Evolutionary conservation across 2,888 invertebrate genomes (phyloP).

Genomic region (Agapetus fuscipes): DNA sequence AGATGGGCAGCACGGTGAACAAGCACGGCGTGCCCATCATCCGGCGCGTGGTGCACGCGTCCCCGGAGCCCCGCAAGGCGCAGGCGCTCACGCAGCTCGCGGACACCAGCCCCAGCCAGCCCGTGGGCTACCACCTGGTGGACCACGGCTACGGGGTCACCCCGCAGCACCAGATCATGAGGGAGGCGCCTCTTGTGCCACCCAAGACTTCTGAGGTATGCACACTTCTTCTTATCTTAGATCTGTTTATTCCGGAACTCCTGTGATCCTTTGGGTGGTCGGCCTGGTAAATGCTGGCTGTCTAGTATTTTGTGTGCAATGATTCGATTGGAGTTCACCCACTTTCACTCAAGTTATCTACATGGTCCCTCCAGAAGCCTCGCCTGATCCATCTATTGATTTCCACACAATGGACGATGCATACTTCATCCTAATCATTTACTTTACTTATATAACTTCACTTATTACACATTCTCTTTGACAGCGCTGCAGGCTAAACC

Average conservation of each 20-base stretch:
- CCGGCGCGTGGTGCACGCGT: conserved; percentile 13
- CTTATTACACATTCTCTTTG: no score
- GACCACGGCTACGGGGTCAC: conserved; percentile 84
- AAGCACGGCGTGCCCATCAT: conserved; percentile 14
- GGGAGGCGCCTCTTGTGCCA: conserved; percentile 44
- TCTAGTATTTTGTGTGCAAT: no score
- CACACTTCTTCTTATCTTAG: conserved; percentile 12
- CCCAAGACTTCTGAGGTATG: conserved; percentile 47
- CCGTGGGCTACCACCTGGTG: conserved; percentile 64
- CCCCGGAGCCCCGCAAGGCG: conserved; percentile 18
- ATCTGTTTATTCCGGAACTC: neutral
- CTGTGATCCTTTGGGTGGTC: neutral
- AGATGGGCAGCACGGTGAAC: conserved; percentile 40
- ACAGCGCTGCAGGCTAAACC: no score
- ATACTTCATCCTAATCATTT: no score
- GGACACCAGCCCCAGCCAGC: conserved; percentile 40
- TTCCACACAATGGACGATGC: no score
- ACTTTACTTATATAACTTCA: no score
- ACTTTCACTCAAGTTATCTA: no score
- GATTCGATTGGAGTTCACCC: neutral
- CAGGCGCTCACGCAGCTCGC: conserved; percentile 37
- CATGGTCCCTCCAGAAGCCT: neutral
- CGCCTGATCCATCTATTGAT: no score
- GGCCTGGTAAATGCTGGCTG: no score
- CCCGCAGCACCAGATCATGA: conserved; percentile 57